Evolutionary conservation across 1,140 invertebrate species (phyloP).

Genomic region (Caenorhabditis remanei): DNA sequence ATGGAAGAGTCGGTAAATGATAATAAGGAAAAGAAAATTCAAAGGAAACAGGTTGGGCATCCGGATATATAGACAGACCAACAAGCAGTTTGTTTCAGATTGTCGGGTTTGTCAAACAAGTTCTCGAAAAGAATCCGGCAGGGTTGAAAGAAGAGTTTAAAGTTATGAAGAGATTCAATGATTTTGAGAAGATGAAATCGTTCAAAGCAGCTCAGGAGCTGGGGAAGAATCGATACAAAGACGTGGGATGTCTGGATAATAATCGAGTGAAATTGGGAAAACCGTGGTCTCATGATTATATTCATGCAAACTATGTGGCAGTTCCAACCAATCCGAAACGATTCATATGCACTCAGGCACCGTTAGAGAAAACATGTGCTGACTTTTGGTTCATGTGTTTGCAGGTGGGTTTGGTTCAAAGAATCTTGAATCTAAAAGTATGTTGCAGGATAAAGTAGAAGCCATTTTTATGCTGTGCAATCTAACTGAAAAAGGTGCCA

Average conservation of each 20-base stretch:
- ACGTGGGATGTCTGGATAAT: slow-evolving; percentile 57
- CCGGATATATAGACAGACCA: too few species aligned
- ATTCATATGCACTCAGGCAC: slow-evolving; percentile 52
- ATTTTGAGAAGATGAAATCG: slow-evolving; percentile 34
- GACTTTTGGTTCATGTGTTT: slow-evolving; percentile 59
- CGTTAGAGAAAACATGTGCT: neutral
- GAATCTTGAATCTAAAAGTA: neutral
- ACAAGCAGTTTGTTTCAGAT: neutral
- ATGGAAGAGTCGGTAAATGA: too few species aligned
- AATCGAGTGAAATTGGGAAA: slow-evolving; percentile 37
- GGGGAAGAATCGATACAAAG: slow-evolving; percentile 59
- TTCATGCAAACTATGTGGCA: slow-evolving; percentile 50
- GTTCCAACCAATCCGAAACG: slow-evolving; percentile 10
- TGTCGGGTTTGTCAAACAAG: neutral
- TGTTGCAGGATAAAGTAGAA: slow-evolving; percentile 2
- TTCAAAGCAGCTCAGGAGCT: neutral
- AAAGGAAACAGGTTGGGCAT: too few species aligned
- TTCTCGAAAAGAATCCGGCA: neutral
- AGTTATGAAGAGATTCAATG: slow-evolving; percentile 8
- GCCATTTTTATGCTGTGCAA: slow-evolving; percentile 54
- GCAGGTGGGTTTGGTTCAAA: neutral
- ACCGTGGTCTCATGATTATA: slow-evolving; percentile 33
- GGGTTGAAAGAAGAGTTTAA: neutral
- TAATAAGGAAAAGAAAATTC: too few species aligned
- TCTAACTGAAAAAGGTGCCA: slow-evolving; percentile 53